Base-by-base conservation (phyloP, 1,140 invertebrate species). In the Wiebesia pumilae region DNA sequence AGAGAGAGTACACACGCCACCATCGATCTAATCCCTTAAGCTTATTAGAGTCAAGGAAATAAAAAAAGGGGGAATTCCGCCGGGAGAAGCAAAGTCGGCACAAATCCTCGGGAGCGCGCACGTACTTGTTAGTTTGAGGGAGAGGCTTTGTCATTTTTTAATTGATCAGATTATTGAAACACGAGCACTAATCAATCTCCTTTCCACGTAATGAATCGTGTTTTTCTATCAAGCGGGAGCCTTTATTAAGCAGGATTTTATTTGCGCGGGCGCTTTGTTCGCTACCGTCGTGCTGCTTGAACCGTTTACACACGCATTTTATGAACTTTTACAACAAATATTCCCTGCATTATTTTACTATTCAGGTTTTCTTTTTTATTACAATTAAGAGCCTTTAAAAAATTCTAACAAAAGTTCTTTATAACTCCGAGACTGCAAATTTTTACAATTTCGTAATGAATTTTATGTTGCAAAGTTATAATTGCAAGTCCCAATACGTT, bases 21-120 rank as follows among this genome's bases (percentile, higher is more conserved):
- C 86, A 67, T 88, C 62, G 65, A 90, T 90, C 88, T 93, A 92
- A 93, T 93, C 92, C 90, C 89, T 91, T 93, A 93, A 93, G 92
- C 92, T 92, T 90, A 93, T 93, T 93, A 93, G 88, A 87, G 88
- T 87, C 85, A 81, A 87, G 88, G 87, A 88, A 87, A 88, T 83
- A 85, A 82, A 88, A 84, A 84, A 88, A 88, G 77, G 54, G 83
- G 43, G 78, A 43, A 69, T 75, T 81, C 81, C 75, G 86, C 12
- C 35, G 35, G 54, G 84, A 51, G 75, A 65, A 40, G 58, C 47
- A 81, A 79, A 84, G 82, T 87, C 82, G 82, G 67, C 24, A 65
- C 58, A 87, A 87, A 87, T 87, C 85, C 82, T 58, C 82, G 65
- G 78, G 77, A 84, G 82, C 77, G 86, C 78, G 79, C 51, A 54